Evolutionary conservation across 2,797 vertebrate genomes (phyloP).

Genomic region (Pagetopsis macropterus): DNA sequence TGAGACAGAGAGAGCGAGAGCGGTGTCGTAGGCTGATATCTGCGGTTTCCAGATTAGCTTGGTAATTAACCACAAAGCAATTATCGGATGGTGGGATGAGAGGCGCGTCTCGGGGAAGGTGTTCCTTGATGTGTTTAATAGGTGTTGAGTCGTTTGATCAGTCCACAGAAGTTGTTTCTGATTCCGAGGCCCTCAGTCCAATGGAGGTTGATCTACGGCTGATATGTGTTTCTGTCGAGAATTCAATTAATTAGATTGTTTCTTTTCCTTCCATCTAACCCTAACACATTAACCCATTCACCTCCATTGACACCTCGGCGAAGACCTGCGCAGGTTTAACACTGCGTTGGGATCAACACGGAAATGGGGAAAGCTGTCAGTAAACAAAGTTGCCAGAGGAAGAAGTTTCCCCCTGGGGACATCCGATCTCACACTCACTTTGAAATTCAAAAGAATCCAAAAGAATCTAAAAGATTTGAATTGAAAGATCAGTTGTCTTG

Average conservation of each 20-base stretch:
- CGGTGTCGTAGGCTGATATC: constrained; percentile 74
- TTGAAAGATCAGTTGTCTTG: constrained; percentile 40
- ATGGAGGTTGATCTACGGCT: constrained; percentile 72
- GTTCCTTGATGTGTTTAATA: constrained; percentile 83
- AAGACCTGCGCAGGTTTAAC: constrained; percentile 69
- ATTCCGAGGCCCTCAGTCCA: constrained; percentile 69
- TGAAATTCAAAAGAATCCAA: constrained; percentile 29
- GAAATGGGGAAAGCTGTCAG: constrained; percentile 74
- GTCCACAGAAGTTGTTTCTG: constrained; percentile 75
- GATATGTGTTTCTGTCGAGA: constrained; percentile 72
- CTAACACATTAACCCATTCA: constrained; percentile 69
- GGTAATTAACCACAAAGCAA: constrained; percentile 87
- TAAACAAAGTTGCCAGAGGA: constrained; percentile 75
- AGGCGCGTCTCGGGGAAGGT: constrained; percentile 77
- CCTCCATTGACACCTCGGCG: constrained; percentile 78
- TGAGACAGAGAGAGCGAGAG: constrained; percentile 63
- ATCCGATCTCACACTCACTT: constrained; percentile 24
- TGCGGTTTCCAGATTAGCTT: constrained; percentile 79
- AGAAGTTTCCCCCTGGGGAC: constrained; percentile 50
- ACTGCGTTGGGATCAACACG: constrained; percentile 76
- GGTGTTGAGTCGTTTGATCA: constrained; percentile 85
- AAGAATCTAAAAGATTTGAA: constrained; percentile 29
- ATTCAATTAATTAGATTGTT: constrained; percentile 84
- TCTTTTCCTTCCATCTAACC: constrained; percentile 77
- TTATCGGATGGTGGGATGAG: constrained; percentile 82